Base-by-base conservation (phyloP, 1,140 invertebrate species). In the Euura saliciscinereae region DNA sequence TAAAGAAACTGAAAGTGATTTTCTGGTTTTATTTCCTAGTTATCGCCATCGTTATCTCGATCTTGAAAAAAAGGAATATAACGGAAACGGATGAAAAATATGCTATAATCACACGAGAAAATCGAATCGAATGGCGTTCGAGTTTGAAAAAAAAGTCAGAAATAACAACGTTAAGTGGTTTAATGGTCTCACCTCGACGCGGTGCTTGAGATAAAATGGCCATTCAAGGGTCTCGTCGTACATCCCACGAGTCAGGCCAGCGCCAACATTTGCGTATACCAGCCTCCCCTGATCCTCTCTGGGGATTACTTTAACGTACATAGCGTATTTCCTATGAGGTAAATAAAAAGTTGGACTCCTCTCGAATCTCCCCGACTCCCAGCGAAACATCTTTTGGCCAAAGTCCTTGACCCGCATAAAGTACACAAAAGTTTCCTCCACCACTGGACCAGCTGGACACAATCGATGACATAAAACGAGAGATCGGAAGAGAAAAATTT, bases 331-430 rank as follows among this genome's bases (percentile, higher is more conserved):
- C n/a, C 45, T 70, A 10, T 51, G 81, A 71, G 78, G 83, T 2
- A 86, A 80, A 74, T 89, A 88, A 74, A 89, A 89, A 43, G 80
- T 87, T 10, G 78, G 71, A 7, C 86, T 88, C 0, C 88, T 82
- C 2, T 85, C 74, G 2, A 79, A 87, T 44, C 83, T 79, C 8
- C 81, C 76, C 1, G 79, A 79, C 44, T 80, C 77, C 88, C 88
- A 89, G 68, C 76, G 80, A 4, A 75, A 75, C 66, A 89, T 72
- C 76, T 88, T 88, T 75, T 84, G 78, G 13, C 77, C 73, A 71
- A 88, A 84, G 45, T 81, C 77, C 5, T 70, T 75, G 2, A 88
- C 77, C 43, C 78, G 75, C 88, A 88, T 89, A 72, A 88, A 89
- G 76, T 88, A 88, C n/a, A 83, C 82, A 67, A 88, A 89, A 1